Evolutionary conservation across 2,888 invertebrate species (phyloP), one percentile per base, ranked within the genome.

Genomic region (Cynaeus angustus): DNA sequence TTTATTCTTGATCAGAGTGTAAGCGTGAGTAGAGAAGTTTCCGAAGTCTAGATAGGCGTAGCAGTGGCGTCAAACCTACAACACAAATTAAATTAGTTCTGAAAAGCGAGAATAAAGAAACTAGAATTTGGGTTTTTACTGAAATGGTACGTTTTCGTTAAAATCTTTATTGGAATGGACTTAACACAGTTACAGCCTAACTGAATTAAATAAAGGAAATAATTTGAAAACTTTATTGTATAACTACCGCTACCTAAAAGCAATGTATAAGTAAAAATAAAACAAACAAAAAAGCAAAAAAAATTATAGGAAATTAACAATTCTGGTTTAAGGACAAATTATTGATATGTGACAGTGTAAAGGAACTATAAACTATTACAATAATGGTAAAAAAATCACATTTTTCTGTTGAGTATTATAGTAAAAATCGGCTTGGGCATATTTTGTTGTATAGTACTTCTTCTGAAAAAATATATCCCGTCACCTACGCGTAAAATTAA

Each of bases 391-490:
- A 74, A 75, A 77, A 75, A 83, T 83, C 83, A 83, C 83, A 83
- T 79, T 75, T 78, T 78, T 75, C 76, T 75, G 78, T 77, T 83
- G 83, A 83, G 82, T 83, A 83, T 83, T 82, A 79, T 75, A 66
- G 70, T 73, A 71, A 75, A 75, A 77, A 76, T 79, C 73, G 78
- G 74, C 72, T 71, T 71, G 77, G 76, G 75, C 72, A 72, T 76
- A 69, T 74, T 76, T 72, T 74, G 71, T 66, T 71, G 69, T 75
- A 43, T 71, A 71, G 62, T 72, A 73, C 72, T 62, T 70, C 68
- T 53, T 69, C 64, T 68, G 65, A 69, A 72, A 72, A 46, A 76
- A 78, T 75, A 77, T 73, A 77, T 77, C 79, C 80, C 80, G 70
- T 77, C 79, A 80, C 80, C 81, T 67, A 56, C 58, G 58, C 58